Evolutionary conservation across 2,113 vertebrate species (phyloP).

Genomic region (Gallinago media): DNA sequence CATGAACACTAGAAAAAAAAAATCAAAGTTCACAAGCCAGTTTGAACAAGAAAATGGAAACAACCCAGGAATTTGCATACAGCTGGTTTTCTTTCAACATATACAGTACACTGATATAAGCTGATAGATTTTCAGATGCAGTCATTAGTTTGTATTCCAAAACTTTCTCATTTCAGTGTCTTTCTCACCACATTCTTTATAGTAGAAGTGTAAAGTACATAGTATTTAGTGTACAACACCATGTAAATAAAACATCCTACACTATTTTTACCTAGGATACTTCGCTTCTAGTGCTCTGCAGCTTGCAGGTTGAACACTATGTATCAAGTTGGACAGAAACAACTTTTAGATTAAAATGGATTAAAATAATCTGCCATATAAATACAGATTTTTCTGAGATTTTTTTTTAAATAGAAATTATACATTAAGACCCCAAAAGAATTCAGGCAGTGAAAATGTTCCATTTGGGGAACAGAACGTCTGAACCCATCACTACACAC

Average conservation of each 20-base stretch:
- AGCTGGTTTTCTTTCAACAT: neutral
- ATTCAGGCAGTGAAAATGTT: neutral
- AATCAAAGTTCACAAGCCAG: neutral
- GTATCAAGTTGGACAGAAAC: neutral
- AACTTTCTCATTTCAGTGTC: neutral
- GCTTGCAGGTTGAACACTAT: neutral
- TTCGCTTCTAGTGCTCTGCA: neutral
- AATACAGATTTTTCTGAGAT: neutral
- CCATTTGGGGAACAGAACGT: accelerated
- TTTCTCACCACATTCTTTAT: neutral
- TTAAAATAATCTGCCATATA: neutral
- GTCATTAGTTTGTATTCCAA: neutral
- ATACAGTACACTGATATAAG: neutral
- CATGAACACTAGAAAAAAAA: neutral
- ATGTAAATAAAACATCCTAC: neutral
- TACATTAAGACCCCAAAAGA: neutral
- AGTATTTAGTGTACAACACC: neutral
- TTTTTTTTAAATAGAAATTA: neutral
- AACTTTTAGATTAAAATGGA: neutral
- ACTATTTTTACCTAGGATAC: neutral
- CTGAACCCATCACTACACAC: neutral
- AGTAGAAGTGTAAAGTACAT: neutral
- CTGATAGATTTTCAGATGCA: neutral
- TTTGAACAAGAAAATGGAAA: neutral
- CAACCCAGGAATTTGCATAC: neutral